Percentiles rank a stretch among this genome's conserved stretches.
Conservation (phyloP, 1,140 invertebrate genomes). For the Leptopilina clavipes region DNA sequence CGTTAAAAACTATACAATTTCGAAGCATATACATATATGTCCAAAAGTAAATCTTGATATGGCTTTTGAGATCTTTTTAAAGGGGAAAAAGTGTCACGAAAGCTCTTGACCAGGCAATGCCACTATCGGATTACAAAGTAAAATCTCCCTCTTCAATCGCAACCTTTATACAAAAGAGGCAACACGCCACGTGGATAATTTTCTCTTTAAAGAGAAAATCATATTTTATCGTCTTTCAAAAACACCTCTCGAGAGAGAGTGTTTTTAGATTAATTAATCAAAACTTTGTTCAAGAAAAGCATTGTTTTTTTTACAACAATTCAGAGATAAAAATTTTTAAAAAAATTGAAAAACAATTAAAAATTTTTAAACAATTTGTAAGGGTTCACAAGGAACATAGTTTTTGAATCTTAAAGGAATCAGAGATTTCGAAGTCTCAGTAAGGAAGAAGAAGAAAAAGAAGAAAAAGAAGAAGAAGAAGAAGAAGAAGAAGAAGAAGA, state of each 20-base stretch:
- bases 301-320: too few species aligned
- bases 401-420: too few species aligned
- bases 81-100: not conserved
- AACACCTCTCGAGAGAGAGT: not conserved
- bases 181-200: not conserved
- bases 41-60: not conserved
- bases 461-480: too few species aligned
- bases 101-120: constrained; percentile 10
- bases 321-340: too few species aligned
- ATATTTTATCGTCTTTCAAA: not conserved
- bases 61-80: not conserved
- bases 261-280: too few species aligned
- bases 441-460: too few species aligned
- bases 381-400: too few species aligned
- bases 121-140: not conserved
- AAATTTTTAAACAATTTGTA: too few species aligned
- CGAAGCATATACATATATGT: not conserved
- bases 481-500: too few species aligned
- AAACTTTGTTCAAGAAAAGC: too few species aligned
- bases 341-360: too few species aligned
- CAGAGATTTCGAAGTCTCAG: too few species aligned
- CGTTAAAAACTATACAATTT: not conserved
- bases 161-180: not conserved
- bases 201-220: not conserved
- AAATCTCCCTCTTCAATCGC: constrained; percentile 8